A percentile compares a stretch with the other conserved stretches of the same genome.
Conservation (phyloP, 2,888 invertebrate species). For the Parthenolecanium corni region DNA sequence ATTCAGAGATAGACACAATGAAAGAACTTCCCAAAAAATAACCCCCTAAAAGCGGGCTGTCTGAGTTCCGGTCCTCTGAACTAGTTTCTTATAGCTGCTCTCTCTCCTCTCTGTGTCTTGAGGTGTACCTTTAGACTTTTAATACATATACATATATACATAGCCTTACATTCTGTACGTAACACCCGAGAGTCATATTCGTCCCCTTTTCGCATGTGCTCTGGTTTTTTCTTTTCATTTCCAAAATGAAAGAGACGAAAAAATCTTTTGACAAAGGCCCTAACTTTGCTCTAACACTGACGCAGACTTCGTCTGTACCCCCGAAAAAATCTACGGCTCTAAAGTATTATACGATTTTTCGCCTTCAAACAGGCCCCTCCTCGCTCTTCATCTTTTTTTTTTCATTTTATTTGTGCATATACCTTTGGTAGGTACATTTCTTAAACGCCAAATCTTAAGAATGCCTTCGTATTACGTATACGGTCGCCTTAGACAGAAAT, state of each 20-base stretch:
- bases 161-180: neutral
- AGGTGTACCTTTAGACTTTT: no score
- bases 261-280: conserved; percentile 20
- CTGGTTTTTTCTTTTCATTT: conserved; percentile 27
- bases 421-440: neutral
- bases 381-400: no score
- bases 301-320: conserved; percentile 13
- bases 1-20: conserved; percentile 26
- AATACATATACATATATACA: neutral
- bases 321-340: conserved; percentile 1
- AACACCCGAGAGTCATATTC: conserved; percentile 22
- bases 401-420: no score
- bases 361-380: neutral
- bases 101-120: neutral
- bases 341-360: conserved; percentile 22
- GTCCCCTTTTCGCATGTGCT: conserved; percentile 23
- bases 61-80: conserved; percentile 26
- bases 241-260: conserved; percentile 22
- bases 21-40: conserved; percentile 23
- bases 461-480: neutral
- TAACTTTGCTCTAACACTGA: neutral
- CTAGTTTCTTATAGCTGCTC: conserved; percentile 17
- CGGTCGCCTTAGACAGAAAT: conserved; percentile 25
- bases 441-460: conserved; percentile 18
- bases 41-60: conserved; percentile 23